phyloP scores from a whole-genome alignment of 2,888 invertebrate genomes.

The Hyposoter dolosus region DNA sequence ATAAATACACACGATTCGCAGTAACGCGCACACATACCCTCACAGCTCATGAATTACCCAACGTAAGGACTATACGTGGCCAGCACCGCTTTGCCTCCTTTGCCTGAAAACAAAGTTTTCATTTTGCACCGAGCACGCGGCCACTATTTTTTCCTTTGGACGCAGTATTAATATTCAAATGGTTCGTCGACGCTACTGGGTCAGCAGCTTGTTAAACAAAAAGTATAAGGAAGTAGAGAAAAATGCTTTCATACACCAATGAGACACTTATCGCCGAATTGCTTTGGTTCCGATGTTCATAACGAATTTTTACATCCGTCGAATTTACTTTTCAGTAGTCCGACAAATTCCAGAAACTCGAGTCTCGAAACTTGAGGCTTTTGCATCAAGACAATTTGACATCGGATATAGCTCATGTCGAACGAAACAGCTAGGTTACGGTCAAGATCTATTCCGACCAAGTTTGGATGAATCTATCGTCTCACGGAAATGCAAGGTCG shows the following conservation, averaged over 20 bases:
- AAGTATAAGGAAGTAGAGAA: background rate
- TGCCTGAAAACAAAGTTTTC: background rate
- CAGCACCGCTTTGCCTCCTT: background rate
- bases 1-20: background rate
- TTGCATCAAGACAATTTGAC: background rate
- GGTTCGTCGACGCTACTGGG: slow-evolving; percentile 18
- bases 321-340: background rate
- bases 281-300: background rate
- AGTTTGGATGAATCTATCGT: slow-evolving; percentile 12
- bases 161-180: slow-evolving; percentile 51
- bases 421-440: no score
- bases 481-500: background rate
- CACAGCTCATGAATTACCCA: slow-evolving; percentile 15
- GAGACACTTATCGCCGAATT: background rate
- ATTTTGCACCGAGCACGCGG: slow-evolving; percentile 19
- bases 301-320: background rate
- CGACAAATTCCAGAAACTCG: background rate
- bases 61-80: slow-evolving; percentile 1
- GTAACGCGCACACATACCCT: background rate
- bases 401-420: background rate
- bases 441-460: slow-evolving; percentile 29
- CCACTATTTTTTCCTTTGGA: background rate
- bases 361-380: background rate
- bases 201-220: background rate
- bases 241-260: background rate